Conservation (phyloP, 1,140 invertebrate genomes). For the Ptiloglossa arizonensis region DNA sequence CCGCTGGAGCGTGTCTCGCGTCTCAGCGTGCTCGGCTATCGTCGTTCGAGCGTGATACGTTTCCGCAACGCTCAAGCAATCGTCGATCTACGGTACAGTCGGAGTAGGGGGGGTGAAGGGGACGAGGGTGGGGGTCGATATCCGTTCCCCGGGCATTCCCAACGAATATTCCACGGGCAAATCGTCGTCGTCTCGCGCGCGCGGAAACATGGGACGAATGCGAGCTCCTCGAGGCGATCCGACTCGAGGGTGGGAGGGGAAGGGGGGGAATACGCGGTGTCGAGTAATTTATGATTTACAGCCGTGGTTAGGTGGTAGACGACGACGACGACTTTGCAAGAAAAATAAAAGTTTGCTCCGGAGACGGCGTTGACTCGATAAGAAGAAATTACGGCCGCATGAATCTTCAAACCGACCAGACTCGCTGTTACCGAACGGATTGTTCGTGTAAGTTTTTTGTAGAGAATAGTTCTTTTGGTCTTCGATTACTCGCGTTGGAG, state of each 20-base stretch:
- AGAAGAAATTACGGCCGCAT: neutral
- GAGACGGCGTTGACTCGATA: neutral
- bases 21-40: conserved; percentile 27
- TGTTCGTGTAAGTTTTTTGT: too few species aligned
- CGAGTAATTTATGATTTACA: conserved; percentile 30
- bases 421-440: neutral
- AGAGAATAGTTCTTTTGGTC: too few species aligned
- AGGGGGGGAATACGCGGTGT: neutral
- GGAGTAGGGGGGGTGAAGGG: too few species aligned
- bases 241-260: too few species aligned
- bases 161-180: conserved; percentile 35
- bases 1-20: conserved; percentile 44
- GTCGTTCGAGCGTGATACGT: conserved; percentile 40
- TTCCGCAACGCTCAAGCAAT: conserved; percentile 46
- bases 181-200: neutral
- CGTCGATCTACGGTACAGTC: conserved; percentile 34
- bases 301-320: neutral
- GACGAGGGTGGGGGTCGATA: conserved; percentile 45
- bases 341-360: neutral
- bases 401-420: neutral
- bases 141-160: conserved; percentile 26
- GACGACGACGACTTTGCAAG: neutral
- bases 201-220: conserved; percentile 1
- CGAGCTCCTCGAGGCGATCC: neutral
- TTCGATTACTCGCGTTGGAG: too few species aligned